Evolutionary conservation across 1,140 invertebrate species (phyloP).

Genomic region (Oncopeltus fasciatus): DNA sequence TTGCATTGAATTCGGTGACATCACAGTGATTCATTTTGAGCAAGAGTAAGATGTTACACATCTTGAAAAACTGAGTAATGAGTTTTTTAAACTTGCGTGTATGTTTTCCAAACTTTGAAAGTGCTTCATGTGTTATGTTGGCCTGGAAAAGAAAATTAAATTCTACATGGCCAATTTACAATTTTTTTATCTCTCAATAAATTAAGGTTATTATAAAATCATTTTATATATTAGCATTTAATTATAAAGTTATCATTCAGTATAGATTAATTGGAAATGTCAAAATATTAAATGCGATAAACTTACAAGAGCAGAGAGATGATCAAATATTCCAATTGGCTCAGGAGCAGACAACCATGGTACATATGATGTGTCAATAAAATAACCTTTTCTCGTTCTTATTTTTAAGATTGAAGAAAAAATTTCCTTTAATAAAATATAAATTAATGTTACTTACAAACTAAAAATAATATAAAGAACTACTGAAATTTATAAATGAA

Average conservation of each 20-base stretch:
- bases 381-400: background rate
- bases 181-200: too few relatives aligned
- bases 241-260: too few relatives aligned
- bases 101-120: background rate
- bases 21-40: background rate
- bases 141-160: background rate
- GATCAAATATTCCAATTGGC: background rate
- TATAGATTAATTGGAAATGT: too few relatives aligned
- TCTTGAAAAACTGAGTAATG: background rate
- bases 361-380: background rate
- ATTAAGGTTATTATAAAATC: too few relatives aligned
- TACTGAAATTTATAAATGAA: too few relatives aligned
- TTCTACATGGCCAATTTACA: too few relatives aligned
- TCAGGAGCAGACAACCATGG: background rate
- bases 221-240: too few relatives aligned
- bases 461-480: background rate
- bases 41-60: background rate
- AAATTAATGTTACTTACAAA: background rate
- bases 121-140: background rate
- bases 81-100: background rate
- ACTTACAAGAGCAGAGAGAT: background rate
- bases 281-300: too few relatives aligned
- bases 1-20: background rate
- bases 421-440: background rate
- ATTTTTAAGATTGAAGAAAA: background rate